These are phyloP conservation scores for Passer montanus DNA, from an alignment of 2,113 vertebrate species.

Conservation along the genomic window DNA sequence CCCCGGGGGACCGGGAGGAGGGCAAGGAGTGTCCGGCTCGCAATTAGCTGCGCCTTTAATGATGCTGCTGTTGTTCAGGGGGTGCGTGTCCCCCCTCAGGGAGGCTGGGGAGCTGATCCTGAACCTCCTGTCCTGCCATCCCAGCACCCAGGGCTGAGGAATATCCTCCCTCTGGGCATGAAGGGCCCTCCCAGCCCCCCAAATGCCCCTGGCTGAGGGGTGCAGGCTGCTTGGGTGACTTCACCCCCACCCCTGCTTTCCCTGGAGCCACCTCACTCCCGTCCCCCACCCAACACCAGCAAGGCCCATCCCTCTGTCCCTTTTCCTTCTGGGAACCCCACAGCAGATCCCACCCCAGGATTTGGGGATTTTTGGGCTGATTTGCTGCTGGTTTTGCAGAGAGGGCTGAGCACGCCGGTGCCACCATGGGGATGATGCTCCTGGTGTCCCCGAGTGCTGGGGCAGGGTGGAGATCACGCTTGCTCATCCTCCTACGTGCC, in stretches of 20 bases:
- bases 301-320: not conserved
- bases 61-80: not conserved
- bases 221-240: not conserved
- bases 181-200: not conserved
- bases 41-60: not conserved
- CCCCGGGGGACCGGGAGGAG: not conserved
- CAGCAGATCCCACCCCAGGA: not conserved
- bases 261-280: not conserved
- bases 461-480: not conserved
- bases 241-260: not conserved
- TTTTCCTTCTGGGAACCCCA: not conserved
- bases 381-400: not conserved
- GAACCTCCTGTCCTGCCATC: not conserved
- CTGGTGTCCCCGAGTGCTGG: not conserved
- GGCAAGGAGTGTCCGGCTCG: not conserved
- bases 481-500: not conserved
- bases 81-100: not conserved
- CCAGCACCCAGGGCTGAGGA: not conserved
- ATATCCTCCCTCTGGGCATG: not conserved
- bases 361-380: fast-evolving
- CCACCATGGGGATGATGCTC: fast-evolving
- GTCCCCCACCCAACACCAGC: not conserved
- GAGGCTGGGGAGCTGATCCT: not conserved
- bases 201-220: fast-evolving
- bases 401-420: fast-evolving